These are phyloP conservation scores for Subacronicta megacephala DNA, from an alignment of 2,888 invertebrate species.

Conservation along the genomic window DNA sequence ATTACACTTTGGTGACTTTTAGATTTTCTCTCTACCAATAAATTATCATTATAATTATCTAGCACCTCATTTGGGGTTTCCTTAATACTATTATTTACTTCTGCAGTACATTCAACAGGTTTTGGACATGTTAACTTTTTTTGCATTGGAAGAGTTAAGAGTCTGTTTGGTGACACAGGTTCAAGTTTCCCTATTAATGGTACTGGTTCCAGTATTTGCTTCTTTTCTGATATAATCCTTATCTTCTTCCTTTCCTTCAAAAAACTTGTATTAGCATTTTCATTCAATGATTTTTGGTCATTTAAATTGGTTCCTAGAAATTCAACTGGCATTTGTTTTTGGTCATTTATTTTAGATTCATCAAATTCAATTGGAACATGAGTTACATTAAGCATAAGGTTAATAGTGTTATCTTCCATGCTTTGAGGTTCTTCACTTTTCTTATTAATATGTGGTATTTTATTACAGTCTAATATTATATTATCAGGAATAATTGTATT, in stretches of 20 bases:
- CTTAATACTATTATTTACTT: conserved; percentile 11
- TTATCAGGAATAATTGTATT: conserved; percentile 7
- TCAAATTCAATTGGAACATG: conserved; percentile 42
- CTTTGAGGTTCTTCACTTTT: conserved; percentile 6
- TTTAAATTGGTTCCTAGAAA: conserved; percentile 16
- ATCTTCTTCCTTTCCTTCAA: conserved; percentile 65
- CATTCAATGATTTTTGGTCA: background rate
- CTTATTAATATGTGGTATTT: conserved; percentile 13
- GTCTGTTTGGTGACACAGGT: conserved; percentile 68
- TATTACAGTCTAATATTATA: conserved; percentile 2
- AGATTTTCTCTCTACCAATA: background rate
- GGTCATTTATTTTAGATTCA: conserved; percentile 1
- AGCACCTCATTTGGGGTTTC: background rate
- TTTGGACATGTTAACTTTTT: conserved; percentile 33
- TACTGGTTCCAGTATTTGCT: conserved; percentile 65
- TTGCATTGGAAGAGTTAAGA: conserved; percentile 63
- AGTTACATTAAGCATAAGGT: conserved; percentile 22
- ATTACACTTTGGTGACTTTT: background rate
- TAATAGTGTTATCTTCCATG: conserved; percentile 10
- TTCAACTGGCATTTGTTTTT: conserved; percentile 27
- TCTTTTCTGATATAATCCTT: conserved; percentile 78
- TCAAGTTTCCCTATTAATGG: conserved; percentile 65
- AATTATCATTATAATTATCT: conserved; percentile 8
- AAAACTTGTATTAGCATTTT: conserved; percentile 25
- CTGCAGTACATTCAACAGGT: conserved; percentile 1